phyloP scores from a whole-genome alignment of 2,797 vertebrate genomes.

The Eulemur rubriventer region DNA sequence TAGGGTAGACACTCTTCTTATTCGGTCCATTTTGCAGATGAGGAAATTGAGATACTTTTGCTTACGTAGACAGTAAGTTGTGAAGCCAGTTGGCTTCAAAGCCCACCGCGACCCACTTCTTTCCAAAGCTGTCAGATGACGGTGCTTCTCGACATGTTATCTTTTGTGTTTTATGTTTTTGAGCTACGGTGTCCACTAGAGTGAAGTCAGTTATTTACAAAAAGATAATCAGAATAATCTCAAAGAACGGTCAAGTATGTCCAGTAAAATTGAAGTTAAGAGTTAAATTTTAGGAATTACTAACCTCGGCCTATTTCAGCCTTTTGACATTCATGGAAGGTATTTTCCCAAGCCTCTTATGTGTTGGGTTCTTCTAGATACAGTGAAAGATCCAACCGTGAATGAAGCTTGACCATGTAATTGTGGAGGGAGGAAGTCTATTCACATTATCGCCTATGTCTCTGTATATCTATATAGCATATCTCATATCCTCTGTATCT shows the following conservation, averaged over 20 bases:
- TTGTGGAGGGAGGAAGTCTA: not conserved
- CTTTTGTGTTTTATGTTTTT: not conserved
- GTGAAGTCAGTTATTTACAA: not conserved
- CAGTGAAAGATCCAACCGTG: not conserved
- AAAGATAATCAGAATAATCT: not conserved
- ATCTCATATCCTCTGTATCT: not conserved
- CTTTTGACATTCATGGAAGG: not conserved
- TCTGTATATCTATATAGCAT: accelerated
- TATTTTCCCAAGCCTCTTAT: not conserved
- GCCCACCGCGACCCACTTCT: not conserved
- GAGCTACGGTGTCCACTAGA: not conserved
- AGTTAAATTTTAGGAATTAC: not conserved
- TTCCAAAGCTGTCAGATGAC: not conserved
- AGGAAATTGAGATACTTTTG: not conserved
- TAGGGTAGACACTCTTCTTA: not conserved
- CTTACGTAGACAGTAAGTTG: not conserved
- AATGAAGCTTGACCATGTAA: not conserved
- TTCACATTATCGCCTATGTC: not conserved
- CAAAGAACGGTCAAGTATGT: not conserved
- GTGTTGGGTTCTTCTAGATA: not conserved
- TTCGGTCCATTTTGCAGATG: not conserved
- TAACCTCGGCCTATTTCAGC: not conserved
- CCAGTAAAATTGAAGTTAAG: not conserved
- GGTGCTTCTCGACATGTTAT: not conserved
- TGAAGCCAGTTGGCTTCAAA: too few species aligned